Evolutionary conservation across 2,113 vertebrate species (phyloP).

Genomic region (Sturnus vulgaris): DNA sequence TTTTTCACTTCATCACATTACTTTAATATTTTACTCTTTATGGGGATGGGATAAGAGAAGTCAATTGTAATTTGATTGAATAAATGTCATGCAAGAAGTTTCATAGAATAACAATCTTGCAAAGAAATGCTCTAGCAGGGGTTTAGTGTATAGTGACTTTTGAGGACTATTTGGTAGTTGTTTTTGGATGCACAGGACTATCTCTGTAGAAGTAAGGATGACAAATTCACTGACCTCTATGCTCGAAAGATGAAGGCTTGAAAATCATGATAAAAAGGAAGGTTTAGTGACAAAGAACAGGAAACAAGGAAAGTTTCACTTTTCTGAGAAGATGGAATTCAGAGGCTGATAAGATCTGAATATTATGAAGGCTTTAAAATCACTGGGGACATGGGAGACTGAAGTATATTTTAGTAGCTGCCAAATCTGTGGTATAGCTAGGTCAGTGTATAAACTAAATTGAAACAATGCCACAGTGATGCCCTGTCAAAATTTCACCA

Average conservation of each 20-base stretch:
- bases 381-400: not conserved
- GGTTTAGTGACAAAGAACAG: not conserved
- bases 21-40: not conserved
- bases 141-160: not conserved
- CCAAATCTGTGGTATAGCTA: not conserved
- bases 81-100: not conserved
- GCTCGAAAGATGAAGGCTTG: not conserved
- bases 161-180: not conserved
- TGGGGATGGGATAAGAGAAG: not conserved
- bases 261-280: not conserved
- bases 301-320: constrained; percentile 20
- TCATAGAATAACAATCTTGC: not conserved
- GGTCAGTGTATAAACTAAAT: constrained; percentile 3
- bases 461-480: constrained; percentile 34
- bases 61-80: not conserved
- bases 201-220: constrained; percentile 3
- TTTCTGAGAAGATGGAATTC: constrained; percentile 19
- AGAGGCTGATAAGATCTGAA: not conserved
- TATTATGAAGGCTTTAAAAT: not conserved
- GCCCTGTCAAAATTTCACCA: constrained; percentile 21
- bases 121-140: not conserved
- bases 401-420: not conserved
- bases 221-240: constrained; percentile 35
- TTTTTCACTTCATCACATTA: not conserved
- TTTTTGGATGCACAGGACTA: not conserved